These are phyloP conservation scores for Sarcophaga subvicina DNA, from an alignment of 2,888 invertebrate species.

Conservation along the genomic window DNA sequence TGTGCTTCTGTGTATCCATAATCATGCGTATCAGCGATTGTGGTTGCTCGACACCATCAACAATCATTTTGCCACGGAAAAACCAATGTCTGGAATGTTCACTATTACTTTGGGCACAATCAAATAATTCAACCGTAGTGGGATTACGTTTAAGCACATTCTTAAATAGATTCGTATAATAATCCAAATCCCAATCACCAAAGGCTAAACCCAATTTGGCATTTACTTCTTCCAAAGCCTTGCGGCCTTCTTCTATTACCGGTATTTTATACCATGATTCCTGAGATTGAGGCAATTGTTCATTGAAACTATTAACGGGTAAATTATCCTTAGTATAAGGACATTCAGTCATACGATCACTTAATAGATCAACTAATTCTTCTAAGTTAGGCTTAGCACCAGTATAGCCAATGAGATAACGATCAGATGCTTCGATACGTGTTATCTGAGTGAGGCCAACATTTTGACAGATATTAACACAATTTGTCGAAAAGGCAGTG, in stretches of 20 bases:
- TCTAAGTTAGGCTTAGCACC: constrained; percentile 44
- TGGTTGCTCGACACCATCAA: constrained; percentile 90
- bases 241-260: constrained; percentile 88
- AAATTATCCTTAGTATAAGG: constrained; percentile 87
- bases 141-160: constrained; percentile 94
- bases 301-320: constrained; percentile 86
- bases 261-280: constrained; percentile 93
- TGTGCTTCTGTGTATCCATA: constrained; percentile 91
- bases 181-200: constrained; percentile 95
- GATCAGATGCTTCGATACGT: constrained; percentile 91
- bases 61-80: constrained; percentile 94
- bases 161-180: constrained; percentile 93
- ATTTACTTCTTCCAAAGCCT: constrained; percentile 92
- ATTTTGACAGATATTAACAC: constrained; percentile 95
- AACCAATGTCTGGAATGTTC: constrained; percentile 99
- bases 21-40: constrained; percentile 96
- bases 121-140: constrained; percentile 98
- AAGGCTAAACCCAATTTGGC: constrained; percentile 92
- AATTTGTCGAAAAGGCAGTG: constrained; percentile 97
- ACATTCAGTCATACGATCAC: constrained; percentile 97
- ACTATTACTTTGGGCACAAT: constrained; percentile 98
- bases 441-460: constrained; percentile 89
- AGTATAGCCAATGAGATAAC: constrained; percentile 86
- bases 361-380: constrained; percentile 85
- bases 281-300: constrained; percentile 86